Base-by-base conservation (phyloP, 2,797 vertebrate genomes). In the Eupleurogrammus muticus region DNA sequence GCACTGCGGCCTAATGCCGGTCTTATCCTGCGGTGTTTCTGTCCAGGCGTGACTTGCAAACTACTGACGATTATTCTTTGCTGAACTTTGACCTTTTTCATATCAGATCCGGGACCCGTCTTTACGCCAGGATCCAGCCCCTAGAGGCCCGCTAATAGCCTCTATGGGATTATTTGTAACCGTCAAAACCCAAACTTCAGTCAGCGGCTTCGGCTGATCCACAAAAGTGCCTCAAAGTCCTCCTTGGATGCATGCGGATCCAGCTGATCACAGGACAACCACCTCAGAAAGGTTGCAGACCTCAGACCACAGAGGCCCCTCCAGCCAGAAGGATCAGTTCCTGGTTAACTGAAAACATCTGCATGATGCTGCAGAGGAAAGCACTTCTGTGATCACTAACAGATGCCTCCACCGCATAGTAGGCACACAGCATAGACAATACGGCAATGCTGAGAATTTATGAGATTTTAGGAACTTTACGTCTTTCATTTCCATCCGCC, bases 331-430 rank as follows among this genome's bases (percentile, higher is more conserved):
- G 69, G 65, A 82, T 78, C 78, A 53, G 79, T 44, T 79, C 63
- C 74, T 55, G 73, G 72, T 81, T 80, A 87, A 87, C 70, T 70
- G 46, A 32, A 75, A 83, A 36, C 83, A 75, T 70, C 85, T 81
- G 83, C 1, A 4, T 77, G 76, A 87, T 64, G 74, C 82, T 84
- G 80, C 84, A 76, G 75, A 80, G 83, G 57, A 70, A 82, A 80
- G 77, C 76, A 20, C 57, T 81, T 73, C 65, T 58, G 55, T 81
- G 86, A 89, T 87, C 49, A 42, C 61, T 83, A 70, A 75, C 88
- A 87, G 84, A 90, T 88, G 84, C 53, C 57, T 53, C 65, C 13
- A 64, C 28, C 40, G 9, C 13, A 1, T 28, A 42, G 54, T 14
- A 42, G 54, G 60, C 36, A 58, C 76, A 52, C 10, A 40, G 34